Percentiles rank a stretch among this genome's conserved stretches.
Conservation (phyloP, 1,140 invertebrate genomes). For the Pseudoatta argentina region DNA sequence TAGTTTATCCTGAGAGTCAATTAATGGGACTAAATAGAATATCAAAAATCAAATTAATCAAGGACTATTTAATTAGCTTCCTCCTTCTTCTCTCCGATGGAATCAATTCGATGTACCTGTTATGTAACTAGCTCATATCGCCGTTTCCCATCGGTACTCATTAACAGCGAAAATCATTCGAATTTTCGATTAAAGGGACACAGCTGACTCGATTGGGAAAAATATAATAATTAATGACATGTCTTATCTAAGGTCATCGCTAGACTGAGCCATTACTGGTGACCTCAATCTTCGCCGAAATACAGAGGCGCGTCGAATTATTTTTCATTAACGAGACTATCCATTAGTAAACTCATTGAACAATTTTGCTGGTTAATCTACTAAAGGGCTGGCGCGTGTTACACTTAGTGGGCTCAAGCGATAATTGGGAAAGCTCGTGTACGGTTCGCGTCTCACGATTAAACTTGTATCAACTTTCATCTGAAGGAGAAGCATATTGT, state of each 20-base stretch:
- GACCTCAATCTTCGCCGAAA: slow-evolving; percentile 39
- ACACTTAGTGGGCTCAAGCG: slow-evolving; percentile 68
- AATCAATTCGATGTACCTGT: slow-evolving; percentile 44
- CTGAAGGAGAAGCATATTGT: not conserved
- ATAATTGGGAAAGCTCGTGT: slow-evolving; percentile 71
- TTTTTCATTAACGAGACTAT: slow-evolving; percentile 70
- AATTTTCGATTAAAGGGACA: slow-evolving; percentile 71
- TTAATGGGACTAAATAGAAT: slow-evolving; percentile 53
- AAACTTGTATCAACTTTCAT: slow-evolving; percentile 60
- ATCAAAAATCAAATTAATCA: slow-evolving; percentile 62
- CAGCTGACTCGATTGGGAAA: slow-evolving; percentile 63
- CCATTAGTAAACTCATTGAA: slow-evolving; percentile 63
- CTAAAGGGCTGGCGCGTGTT: slow-evolving; percentile 50
- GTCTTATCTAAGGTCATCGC: slow-evolving; percentile 68
- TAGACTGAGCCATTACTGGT: slow-evolving; percentile 57
- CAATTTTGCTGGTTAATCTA: slow-evolving; percentile 69
- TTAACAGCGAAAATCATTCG: slow-evolving; percentile 68
- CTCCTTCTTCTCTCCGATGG: not conserved
- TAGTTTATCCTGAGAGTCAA: slow-evolving; percentile 48
- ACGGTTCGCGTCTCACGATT: slow-evolving; percentile 38
- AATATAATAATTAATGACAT: slow-evolving; percentile 67
- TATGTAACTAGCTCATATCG: slow-evolving; percentile 59
- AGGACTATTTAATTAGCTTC: slow-evolving; percentile 50
- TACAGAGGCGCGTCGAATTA: slow-evolving; percentile 48
- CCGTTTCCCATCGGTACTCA: slow-evolving; percentile 64